Evolutionary conservation across 2,888 invertebrate species (phyloP).

Genomic region (Deroplatys truncata): DNA sequence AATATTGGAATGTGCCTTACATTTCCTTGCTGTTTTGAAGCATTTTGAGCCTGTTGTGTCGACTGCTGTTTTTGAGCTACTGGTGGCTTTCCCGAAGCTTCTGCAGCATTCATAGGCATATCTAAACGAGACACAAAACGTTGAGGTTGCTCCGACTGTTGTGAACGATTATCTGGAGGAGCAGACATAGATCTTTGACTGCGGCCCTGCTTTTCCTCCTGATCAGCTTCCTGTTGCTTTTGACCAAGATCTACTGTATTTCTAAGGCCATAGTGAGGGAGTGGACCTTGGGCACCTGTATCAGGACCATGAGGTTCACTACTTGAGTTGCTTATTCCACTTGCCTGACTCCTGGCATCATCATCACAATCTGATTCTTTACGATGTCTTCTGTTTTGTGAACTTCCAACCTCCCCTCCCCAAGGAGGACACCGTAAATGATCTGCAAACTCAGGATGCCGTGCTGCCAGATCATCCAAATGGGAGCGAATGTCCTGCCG

Average conservation of each 20-base stretch:
- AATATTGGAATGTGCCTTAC: slow-evolving; percentile 84
- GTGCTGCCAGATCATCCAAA: slow-evolving; percentile 65
- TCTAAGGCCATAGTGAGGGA: slow-evolving; percentile 66
- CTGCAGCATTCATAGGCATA: slow-evolving; percentile 36
- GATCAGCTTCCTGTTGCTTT: slow-evolving; percentile 28
- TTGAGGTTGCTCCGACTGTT: slow-evolving; percentile 37
- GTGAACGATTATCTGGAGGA: slow-evolving; percentile 53
- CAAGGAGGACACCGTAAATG: slow-evolving; percentile 51
- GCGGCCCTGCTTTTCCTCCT: slow-evolving; percentile 52
- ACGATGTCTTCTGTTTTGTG: slow-evolving; percentile 36
- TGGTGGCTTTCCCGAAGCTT: slow-evolving; percentile 27
- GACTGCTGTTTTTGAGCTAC: slow-evolving; percentile 26
- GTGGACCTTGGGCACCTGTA: slow-evolving; percentile 33
- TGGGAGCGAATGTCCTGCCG: slow-evolving; percentile 46
- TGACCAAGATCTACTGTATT: slow-evolving; percentile 74
- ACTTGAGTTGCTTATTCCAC: slow-evolving; percentile 44
- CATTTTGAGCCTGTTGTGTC: slow-evolving; percentile 1
- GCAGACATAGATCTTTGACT: slow-evolving; percentile 75
- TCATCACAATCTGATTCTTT: slow-evolving; percentile 39
- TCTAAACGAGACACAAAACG: slow-evolving; percentile 38
- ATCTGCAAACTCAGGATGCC: slow-evolving; percentile 72
- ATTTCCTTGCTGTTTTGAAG: slow-evolving; percentile 43
- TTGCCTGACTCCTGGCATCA: slow-evolving; percentile 42
- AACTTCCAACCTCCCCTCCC: slow-evolving; percentile 34
- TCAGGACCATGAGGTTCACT: slow-evolving; percentile 47